Evolutionary conservation across 2,888 invertebrate genomes (phyloP).

Genomic region (Allophyes oxyacanthae): DNA sequence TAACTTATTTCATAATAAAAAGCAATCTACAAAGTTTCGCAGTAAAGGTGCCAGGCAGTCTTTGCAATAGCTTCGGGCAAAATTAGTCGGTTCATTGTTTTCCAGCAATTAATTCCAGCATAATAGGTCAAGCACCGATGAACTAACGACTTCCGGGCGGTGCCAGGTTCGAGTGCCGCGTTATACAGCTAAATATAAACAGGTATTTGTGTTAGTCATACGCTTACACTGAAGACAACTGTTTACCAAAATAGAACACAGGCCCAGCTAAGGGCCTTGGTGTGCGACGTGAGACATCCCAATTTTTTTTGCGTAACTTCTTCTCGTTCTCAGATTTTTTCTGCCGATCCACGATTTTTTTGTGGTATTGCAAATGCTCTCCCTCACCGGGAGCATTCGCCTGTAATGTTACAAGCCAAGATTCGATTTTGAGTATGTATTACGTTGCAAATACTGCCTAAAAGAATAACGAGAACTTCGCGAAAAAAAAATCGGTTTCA

Average conservation of each 20-base stretch:
- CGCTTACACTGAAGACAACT: slow-evolving; percentile 57
- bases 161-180: slow-evolving; percentile 66
- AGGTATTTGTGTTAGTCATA: slow-evolving; percentile 55
- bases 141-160: slow-evolving; percentile 75
- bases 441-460: too few species aligned
- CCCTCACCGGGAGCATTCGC: too few species aligned
- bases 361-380: too few species aligned
- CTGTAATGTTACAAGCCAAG: too few species aligned
- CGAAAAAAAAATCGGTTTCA: too few species aligned
- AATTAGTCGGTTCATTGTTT: slow-evolving; percentile 65
- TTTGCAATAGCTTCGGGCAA: slow-evolving; percentile 22
- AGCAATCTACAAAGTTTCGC: slow-evolving; percentile 24
- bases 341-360: slow-evolving; percentile 4
- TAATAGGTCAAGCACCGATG: slow-evolving; percentile 74
- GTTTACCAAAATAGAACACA: slow-evolving; percentile 60
- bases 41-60: slow-evolving; percentile 28
- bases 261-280: slow-evolving; percentile 63
- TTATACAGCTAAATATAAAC: slow-evolving; percentile 70
- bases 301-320: slow-evolving; percentile 44
- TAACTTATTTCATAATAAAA: slow-evolving; percentile 31
- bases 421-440: too few species aligned
- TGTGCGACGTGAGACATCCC: slow-evolving; percentile 47
- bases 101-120: slow-evolving; percentile 69
- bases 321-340: slow-evolving; percentile 22
- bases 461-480: too few species aligned